phyloP scores from a whole-genome alignment of 2,797 vertebrate species.

The Rhodeus uyekii region DNA sequence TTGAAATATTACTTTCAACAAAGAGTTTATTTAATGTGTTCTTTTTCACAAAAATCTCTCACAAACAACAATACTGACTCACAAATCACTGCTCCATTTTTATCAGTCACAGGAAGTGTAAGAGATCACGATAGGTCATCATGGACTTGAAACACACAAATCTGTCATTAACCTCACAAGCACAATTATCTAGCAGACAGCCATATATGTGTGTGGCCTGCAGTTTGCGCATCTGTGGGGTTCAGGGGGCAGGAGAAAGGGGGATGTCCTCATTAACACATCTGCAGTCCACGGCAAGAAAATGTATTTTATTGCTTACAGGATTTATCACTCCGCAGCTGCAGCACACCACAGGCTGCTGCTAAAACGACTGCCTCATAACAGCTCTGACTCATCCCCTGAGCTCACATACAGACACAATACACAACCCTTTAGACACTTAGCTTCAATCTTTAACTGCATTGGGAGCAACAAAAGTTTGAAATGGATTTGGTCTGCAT shows the following conservation, averaged over 20 bases:
- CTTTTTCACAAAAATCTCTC: not conserved
- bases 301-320: conserved; percentile 29
- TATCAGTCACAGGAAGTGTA: not conserved
- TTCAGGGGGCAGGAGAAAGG: conserved; percentile 7
- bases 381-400: conserved; percentile 31
- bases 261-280: conserved; percentile 26
- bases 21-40: too few relatives aligned
- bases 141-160: not conserved
- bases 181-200: not conserved
- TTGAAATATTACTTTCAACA: not conserved
- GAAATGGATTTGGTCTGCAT: conserved; percentile 12
- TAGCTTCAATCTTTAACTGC: conserved; percentile 17
- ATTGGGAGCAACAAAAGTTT: conserved; percentile 23
- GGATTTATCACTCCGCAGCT: conserved; percentile 38
- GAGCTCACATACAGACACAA: conserved; percentile 41
- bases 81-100: not conserved
- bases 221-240: not conserved
- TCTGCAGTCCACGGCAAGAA: conserved; percentile 6
- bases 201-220: conserved; percentile 12
- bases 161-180: not conserved
- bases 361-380: conserved; percentile 39
- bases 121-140: conserved; percentile 5
- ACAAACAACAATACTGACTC: not conserved
- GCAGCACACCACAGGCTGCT: conserved; percentile 27
- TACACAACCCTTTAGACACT: conserved; percentile 40